Evolutionary conservation across 2,797 vertebrate species (phyloP).

Genomic region (Thamnophis elegans): DNA sequence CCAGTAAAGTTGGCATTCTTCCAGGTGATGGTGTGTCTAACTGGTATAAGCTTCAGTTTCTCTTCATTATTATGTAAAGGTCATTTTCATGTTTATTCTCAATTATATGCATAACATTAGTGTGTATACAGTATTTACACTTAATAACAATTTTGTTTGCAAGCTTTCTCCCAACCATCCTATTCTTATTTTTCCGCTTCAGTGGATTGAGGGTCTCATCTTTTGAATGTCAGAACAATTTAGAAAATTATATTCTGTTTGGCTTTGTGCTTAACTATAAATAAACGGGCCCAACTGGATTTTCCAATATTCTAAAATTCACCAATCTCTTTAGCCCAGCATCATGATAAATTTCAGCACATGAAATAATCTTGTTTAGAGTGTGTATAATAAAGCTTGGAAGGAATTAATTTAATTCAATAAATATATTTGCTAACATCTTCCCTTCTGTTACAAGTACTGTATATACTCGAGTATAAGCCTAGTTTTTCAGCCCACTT

Average conservation of each 20-base stretch:
- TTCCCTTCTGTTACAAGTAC: constrained; percentile 47
- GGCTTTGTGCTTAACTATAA: constrained; percentile 26
- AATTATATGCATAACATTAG: constrained; percentile 20
- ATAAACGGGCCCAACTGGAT: constrained; percentile 27
- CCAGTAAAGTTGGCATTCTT: not conserved
- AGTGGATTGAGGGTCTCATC: not conserved
- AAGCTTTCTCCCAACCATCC: not conserved
- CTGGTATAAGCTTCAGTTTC: not conserved
- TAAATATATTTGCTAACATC: constrained; percentile 62
- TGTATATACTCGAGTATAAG: too few relatives aligned
- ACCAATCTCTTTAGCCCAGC: constrained; percentile 59
- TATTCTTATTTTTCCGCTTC: constrained; percentile 31
- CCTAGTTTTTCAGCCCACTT: too few relatives aligned
- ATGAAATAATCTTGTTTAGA: constrained; percentile 66
- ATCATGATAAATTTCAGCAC: constrained; percentile 65
- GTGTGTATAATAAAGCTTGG: constrained; percentile 67
- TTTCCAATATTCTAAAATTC: constrained; percentile 65
- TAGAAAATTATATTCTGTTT: constrained; percentile 34
- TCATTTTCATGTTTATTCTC: constrained; percentile 12
- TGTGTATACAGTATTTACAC: constrained; percentile 25
- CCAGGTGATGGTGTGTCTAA: not conserved
- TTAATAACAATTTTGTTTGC: not conserved
- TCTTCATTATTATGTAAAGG: not conserved
- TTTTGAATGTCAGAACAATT: constrained; percentile 50
- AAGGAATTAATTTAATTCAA: constrained; percentile 70